Conservation (phyloP, 2,113 vertebrate species). For the Phasianus colchicus region DNA sequence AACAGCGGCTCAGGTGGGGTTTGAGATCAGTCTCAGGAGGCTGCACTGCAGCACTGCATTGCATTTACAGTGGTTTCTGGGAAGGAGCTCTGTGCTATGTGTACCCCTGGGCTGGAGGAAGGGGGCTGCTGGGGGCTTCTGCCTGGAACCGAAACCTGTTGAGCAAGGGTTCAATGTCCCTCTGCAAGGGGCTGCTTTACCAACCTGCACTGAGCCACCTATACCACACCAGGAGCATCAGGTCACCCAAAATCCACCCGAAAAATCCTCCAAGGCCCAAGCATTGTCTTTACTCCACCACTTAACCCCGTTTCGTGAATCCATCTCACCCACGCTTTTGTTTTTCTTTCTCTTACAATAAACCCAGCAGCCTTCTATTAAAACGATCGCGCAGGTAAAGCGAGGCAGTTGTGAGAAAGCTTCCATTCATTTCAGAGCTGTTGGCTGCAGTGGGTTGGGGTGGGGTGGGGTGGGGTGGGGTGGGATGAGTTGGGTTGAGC, state of each 20-base stretch:
- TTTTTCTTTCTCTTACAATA: slow-evolving; percentile 29
- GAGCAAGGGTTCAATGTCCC: background rate
- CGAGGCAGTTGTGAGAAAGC: too few relatives aligned
- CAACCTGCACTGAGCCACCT: background rate
- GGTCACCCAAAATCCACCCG: fast-evolving
- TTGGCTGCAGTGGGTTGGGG: too few relatives aligned
- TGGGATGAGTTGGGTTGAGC: too few relatives aligned
- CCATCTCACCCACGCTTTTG: too few relatives aligned
- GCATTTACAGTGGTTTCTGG: background rate
- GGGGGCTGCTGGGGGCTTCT: background rate
- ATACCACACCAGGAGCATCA: fast-evolving
- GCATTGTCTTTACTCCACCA: background rate
- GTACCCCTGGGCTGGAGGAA: background rate
- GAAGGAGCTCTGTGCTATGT: fast-evolving
- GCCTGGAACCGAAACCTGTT: background rate
- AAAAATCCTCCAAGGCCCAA: background rate
- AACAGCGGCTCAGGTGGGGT: background rate
- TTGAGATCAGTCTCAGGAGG: background rate
- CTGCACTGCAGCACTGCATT: background rate
- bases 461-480: too few relatives aligned
- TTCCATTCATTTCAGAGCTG: too few relatives aligned
- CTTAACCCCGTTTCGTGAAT: background rate
- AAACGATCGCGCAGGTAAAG: too few relatives aligned
- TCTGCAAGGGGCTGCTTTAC: background rate
- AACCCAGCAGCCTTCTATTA: too few relatives aligned